Evolutionary conservation across 2,888 invertebrate species (phyloP), one percentile per base, ranked within the genome.

Genomic region (Beris morrisii): DNA sequence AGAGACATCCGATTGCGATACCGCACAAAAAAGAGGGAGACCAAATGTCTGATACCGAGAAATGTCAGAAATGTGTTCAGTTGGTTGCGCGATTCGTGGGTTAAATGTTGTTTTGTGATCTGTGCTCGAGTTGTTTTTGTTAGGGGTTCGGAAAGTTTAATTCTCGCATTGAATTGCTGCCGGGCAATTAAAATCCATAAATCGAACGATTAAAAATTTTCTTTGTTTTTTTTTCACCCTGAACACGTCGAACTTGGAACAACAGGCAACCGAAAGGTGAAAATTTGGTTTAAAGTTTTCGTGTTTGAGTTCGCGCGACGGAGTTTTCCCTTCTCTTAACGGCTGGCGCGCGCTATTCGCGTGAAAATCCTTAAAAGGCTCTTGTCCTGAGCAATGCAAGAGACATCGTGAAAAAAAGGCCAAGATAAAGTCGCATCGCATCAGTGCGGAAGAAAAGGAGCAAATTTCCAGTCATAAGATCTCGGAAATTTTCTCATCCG

Each of bases 51-150:
- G 5, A 38, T 38, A 38, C 38, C 45, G 7, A 28, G 58, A 46
- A 45, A 13, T 58, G 58, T 58, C 58, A 58, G 44, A 30, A 28
- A 46, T 22, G 3, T 15, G 46, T 58, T 58, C 45, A 58, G 58
- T 58, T 58, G 58, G 30, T 58, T 58, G 58, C 58, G 58, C 58
- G 58, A 45, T 46, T 46, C 11, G 58, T 56, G 13, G 38, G 44
- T 32, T 45, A 45, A 45, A 9, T 4, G 43, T 15, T 28, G 7
- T 44, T 45, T 22, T 58, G 30, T 11, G 15, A 15, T 22, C 28
- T 6, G 44, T 7, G 30, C 5, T 38, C 22, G 32, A 4, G 55
- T 32, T 12, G 4, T 5, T 38, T 38, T 38, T 38, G 9, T 9
- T 38, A 9, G 38, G 38, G 9, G 3, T 22, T 22, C 22, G 22